Evolutionary conservation across 2,888 invertebrate genomes (phyloP).

Genomic region (Maniola hyperantus): DNA sequence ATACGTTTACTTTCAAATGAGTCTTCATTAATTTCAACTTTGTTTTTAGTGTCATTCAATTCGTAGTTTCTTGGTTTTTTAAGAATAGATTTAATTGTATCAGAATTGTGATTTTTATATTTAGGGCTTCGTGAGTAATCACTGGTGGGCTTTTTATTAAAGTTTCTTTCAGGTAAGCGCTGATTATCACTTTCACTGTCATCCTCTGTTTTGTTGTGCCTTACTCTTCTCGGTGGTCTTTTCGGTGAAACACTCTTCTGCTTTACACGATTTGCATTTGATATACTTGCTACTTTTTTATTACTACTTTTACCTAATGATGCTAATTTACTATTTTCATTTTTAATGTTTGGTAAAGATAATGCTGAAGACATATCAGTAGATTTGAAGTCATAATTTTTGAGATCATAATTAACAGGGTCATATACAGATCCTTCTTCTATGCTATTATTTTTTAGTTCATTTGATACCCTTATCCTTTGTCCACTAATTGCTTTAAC

Average conservation of each 20-base stretch:
- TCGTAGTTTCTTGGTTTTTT: slow-evolving; percentile 81
- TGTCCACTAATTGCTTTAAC: slow-evolving; percentile 87
- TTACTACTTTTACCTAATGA: slow-evolving; percentile 63
- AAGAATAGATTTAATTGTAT: slow-evolving; percentile 83
- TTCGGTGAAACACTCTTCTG: slow-evolving; percentile 83
- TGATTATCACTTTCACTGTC: slow-evolving; percentile 79
- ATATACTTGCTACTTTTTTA: slow-evolving; percentile 61
- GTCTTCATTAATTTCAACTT: slow-evolving; percentile 60
- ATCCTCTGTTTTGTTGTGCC: slow-evolving; percentile 76
- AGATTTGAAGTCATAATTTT: slow-evolving; percentile 65
- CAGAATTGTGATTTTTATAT: slow-evolving; percentile 63
- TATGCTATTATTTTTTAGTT: slow-evolving; percentile 65
- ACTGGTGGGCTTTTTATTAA: slow-evolving; percentile 54
- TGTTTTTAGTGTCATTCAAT: slow-evolving; percentile 51
- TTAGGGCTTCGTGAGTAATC: slow-evolving; percentile 58
- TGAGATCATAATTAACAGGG: slow-evolving; percentile 76
- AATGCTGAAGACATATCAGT: slow-evolving; percentile 60
- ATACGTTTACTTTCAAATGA: slow-evolving; percentile 60
- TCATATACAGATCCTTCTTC: slow-evolving; percentile 75
- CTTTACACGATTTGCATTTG: slow-evolving; percentile 65
- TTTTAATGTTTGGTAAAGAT: slow-evolving; percentile 74
- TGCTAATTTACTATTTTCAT: slow-evolving; percentile 65
- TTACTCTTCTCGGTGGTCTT: slow-evolving; percentile 82
- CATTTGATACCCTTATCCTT: slow-evolving; percentile 85
- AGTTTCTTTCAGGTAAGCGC: slow-evolving; percentile 61